These are phyloP conservation scores for Strigops habroptila DNA, from an alignment of 2,113 vertebrate species.

Conservation along the genomic window DNA sequence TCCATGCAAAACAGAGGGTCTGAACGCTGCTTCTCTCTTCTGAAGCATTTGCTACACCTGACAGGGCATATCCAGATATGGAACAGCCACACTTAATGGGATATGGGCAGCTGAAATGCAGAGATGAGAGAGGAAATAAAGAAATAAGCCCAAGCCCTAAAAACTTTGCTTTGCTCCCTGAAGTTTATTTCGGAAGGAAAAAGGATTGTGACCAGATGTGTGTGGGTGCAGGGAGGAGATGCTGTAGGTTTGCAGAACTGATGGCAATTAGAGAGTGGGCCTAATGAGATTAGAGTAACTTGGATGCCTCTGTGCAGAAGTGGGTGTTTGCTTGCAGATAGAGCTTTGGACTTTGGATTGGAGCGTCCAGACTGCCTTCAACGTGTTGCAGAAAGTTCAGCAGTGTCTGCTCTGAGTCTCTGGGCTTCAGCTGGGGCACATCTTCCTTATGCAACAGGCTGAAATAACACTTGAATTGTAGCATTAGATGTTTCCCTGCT, in stretches of 20 bases:
- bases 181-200: background rate
- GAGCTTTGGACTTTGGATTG: background rate
- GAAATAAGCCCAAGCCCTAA: background rate
- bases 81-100: background rate
- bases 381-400: fast-evolving
- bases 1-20: background rate
- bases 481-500: background rate
- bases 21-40: background rate
- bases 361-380: background rate
- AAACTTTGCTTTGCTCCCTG: background rate
- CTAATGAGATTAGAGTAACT: background rate
- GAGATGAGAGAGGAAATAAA: background rate
- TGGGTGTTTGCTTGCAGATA: background rate
- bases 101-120: background rate
- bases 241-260: conserved; percentile 8
- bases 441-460: background rate
- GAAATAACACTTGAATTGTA: fast-evolving
- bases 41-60: background rate
- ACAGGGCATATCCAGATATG: background rate
- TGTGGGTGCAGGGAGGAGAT: conserved; percentile 50
- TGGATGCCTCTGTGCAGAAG: background rate
- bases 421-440: background rate
- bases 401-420: fast-evolving
- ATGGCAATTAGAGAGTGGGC: conserved; percentile 18
- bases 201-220: conserved; percentile 6